Conservation (phyloP, 2,797 vertebrate genomes). For the Anas flavirostris region DNA sequence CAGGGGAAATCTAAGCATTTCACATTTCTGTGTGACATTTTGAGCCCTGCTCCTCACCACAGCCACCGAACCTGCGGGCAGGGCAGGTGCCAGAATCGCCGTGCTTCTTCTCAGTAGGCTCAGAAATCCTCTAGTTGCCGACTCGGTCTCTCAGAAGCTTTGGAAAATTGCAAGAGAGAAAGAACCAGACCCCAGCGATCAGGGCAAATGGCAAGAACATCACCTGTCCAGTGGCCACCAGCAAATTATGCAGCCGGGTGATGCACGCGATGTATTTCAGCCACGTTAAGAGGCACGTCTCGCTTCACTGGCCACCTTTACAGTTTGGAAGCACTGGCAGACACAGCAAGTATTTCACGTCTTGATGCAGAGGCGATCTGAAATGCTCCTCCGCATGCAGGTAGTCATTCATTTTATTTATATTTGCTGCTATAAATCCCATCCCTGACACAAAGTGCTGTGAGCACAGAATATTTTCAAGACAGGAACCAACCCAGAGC, state of each 20-base stretch:
- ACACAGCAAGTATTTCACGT: fast-evolving
- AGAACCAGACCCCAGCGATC: background rate
- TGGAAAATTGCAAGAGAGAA: background rate
- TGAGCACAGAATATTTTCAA: background rate
- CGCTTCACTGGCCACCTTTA: background rate
- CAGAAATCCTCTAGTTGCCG: fast-evolving
- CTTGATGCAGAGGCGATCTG: background rate
- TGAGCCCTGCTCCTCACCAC: fast-evolving
- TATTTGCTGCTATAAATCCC: background rate
- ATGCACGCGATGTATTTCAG: background rate
- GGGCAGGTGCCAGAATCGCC: background rate
- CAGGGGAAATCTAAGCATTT: background rate
- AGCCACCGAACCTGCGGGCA: fast-evolving
- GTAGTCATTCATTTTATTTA: background rate
- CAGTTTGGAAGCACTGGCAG: background rate
- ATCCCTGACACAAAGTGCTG: fast-evolving
- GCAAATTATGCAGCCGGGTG: background rate
- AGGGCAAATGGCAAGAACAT: background rate
- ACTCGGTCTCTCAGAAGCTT: background rate
- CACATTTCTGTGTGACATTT: background rate
- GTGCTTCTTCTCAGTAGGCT: background rate
- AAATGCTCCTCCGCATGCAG: background rate
- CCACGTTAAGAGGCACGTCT: background rate
- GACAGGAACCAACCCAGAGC: background rate
- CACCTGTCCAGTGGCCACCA: background rate